A percentile compares a stretch with the other conserved stretches of the same genome.
Evolutionary conservation across 1,140 invertebrate species (phyloP).

Genomic region (Nymphalis io): DNA sequence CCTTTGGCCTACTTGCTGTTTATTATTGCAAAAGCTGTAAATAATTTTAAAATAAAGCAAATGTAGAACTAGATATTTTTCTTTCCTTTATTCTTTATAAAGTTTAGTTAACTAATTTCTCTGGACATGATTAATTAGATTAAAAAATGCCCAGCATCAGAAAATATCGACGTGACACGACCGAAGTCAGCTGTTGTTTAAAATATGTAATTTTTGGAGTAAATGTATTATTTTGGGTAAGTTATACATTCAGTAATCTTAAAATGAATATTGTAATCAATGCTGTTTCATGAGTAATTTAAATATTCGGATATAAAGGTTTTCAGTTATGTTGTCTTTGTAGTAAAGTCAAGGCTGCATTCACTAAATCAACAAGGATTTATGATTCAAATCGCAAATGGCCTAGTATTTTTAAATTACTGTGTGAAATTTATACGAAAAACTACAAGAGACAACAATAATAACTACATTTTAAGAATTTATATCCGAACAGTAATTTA

Average conservation of each 20-base stretch:
- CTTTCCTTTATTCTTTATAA: slow-evolving; percentile 31
- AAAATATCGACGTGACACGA: slow-evolving; percentile 91
- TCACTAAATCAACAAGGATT: slow-evolving; percentile 14
- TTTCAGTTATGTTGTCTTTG: slow-evolving; percentile 13
- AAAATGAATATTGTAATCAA: not conserved
- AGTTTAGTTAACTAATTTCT: slow-evolving; percentile 28
- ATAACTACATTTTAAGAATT: no score
- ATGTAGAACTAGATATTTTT: slow-evolving; percentile 33
- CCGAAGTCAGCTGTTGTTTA: slow-evolving; percentile 97
- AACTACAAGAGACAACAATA: no score
- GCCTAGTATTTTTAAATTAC: no score
- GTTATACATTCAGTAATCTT: slow-evolving; percentile 51
- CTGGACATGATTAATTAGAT: slow-evolving; percentile 36
- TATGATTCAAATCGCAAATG: no score
- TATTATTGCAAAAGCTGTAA: slow-evolving; percentile 36
- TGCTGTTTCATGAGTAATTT: not conserved
- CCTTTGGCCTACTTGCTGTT: slow-evolving; percentile 48
- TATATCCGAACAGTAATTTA: no score
- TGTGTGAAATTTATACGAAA: no score
- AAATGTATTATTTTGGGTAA: slow-evolving; percentile 98
- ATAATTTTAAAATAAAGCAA: slow-evolving; percentile 36
- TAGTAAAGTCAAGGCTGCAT: slow-evolving; percentile 37
- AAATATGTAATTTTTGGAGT: slow-evolving; percentile 98
- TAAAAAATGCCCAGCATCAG: slow-evolving; percentile 81
- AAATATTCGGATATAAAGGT: not conserved